Evolutionary conservation across 2,797 vertebrate genomes (phyloP).

Genomic region (Trichosurus vulpecula): DNA sequence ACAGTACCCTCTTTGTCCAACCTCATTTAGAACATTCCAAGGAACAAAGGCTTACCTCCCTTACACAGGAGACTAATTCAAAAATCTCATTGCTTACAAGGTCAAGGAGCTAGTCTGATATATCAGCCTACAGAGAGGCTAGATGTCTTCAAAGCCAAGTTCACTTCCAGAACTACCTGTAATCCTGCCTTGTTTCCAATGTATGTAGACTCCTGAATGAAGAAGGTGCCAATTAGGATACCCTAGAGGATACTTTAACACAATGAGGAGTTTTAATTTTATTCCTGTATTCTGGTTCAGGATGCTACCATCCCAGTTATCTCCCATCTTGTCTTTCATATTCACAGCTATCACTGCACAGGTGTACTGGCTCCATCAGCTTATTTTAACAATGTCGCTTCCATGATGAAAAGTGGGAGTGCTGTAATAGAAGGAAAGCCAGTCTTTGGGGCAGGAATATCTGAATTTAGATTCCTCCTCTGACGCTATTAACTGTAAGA

Average conservation of each 20-base stretch:
- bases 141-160: background rate
- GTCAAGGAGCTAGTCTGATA: slow-evolving; percentile 59
- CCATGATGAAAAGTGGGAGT: background rate
- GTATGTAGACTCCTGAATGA: slow-evolving; percentile 50
- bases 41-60: slow-evolving; percentile 67
- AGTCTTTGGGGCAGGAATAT: background rate
- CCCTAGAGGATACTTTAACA: slow-evolving; percentile 58
- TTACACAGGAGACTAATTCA: slow-evolving; percentile 58
- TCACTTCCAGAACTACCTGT: slow-evolving; percentile 54
- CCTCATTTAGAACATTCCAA: slow-evolving; percentile 61
- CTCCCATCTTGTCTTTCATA: slow-evolving; percentile 11
- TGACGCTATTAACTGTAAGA: background rate
- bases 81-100: slow-evolving; percentile 69
- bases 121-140: slow-evolving; percentile 29
- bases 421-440: background rate
- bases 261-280: slow-evolving; percentile 58
- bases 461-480: background rate
- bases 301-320: background rate
- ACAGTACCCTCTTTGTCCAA: slow-evolving; percentile 70
- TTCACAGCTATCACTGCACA: background rate
- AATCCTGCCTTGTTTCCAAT: slow-evolving; percentile 44
- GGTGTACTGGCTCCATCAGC: background rate
- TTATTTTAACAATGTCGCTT: slow-evolving; percentile 36
- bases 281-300: slow-evolving; percentile 40
- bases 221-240: slow-evolving; percentile 59